Evolutionary conservation across 1,140 invertebrate genomes (phyloP), one percentile per base, ranked within the genome.

Genomic region (Drosophila lowei): DNA sequence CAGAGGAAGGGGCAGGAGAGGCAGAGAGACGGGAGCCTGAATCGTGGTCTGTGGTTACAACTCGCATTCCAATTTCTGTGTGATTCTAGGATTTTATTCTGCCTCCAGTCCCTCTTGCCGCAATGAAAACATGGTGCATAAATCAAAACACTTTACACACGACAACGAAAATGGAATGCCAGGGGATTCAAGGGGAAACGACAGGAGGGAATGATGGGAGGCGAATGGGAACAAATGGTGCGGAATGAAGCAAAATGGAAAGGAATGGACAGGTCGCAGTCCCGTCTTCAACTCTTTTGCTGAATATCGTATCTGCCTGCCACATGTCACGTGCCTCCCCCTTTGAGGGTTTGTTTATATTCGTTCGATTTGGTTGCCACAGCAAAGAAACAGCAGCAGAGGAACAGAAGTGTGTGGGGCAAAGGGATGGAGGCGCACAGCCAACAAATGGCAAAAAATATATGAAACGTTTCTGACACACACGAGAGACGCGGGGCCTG

Each of bases 291-390:
- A 59, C 47, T 30, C 53, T 46, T 59, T 53, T 62, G 57, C 79
- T 74, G 44, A 42, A 67, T 67, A 66, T 53, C 48, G 64, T 67
- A 83, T 83, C 79, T 83, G 1, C 57, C 56, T 64, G 70, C 60
- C 60, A 52, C 63, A 74, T 85, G 77, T 77, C 81, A 77, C 70
- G 77, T 72, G 60, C 8, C 11, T 41, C 16, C 25, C 15, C 3
- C 49, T 42, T 21, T 60, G 66, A 64, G 61, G 77, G 61, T 77
- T 85, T 85, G 80, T 85, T 86, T 86, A 85, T 86, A 81, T 81
- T 86, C 75, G 63, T 85, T 85, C 80, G 81, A 85, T 85, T 85
- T 11, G 34, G 79, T 83, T 86, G 80, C 81, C 81, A 86, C 58
- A 75, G 75, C 60, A 73, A 63, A 53, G 46, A 0, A 11, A 3